Evolutionary conservation across 2,113 vertebrate genomes (phyloP), one percentile per base, ranked within the genome.

Genomic region (Zeus faber): DNA sequence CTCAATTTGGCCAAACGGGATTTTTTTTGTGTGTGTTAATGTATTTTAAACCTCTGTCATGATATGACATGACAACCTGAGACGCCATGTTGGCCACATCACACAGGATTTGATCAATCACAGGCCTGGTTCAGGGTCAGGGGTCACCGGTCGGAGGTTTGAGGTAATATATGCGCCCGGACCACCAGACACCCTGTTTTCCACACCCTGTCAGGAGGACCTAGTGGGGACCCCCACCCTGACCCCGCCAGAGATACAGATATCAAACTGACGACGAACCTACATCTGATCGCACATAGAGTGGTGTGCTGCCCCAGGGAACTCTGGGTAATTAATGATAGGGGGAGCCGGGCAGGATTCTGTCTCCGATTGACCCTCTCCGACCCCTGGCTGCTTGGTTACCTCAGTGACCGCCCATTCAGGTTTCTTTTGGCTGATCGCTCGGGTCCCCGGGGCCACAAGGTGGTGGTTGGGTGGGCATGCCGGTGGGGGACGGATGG

Each of bases 261-360:
- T 27, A 56, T 44, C 49, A 54, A 69, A 62, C 50, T 21, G 51
- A 55, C 16, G 13, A 52, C 24, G 17, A 0, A 4, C 13, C 44
- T 64, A 27, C 54, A 72, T 67, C 69, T 52, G 74, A 80, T 63
- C 68, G 48, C 24, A 63, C 60, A 44, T 26, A 37, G 33, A 63
- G 63, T 58, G 55, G 55, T 56, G 67, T 55, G 50, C 24, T 67
- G 75, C 82, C 78, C 71, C 58, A 23, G 75, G 82, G 81, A 70
- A 67, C 55, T 63, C 17, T 77, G 59, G 70, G 70, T 83, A 83
- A 87, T 85, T 83, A 79, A 84, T 83, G 76, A 74, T 83, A 85
- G 83, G 75, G 43, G 17, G 20, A 43, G 26, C 68, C 70, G 82
- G 74, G 73, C 54, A 76, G 54, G 49, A 70, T 46, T 73, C 77